Base-by-base conservation (phyloP, 2,113 vertebrate species). In the Cololabis saira region DNA sequence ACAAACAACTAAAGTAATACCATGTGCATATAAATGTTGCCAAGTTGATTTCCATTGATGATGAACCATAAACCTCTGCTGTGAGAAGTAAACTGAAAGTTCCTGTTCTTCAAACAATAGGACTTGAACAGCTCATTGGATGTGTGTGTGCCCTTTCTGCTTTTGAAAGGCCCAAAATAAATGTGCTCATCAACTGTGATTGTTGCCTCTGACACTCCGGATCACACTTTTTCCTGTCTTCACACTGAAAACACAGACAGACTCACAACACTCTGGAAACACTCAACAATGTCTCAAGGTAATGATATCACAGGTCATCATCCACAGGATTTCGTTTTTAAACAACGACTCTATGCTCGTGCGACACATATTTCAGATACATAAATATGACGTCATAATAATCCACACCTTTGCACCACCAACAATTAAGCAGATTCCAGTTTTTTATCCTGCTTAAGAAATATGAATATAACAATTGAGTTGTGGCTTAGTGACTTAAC, bases 111-210 rank as follows among this genome's bases (percentile, higher is more conserved):
- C 1, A 37, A 9, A 11, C 33, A 37, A 37, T 11, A 37, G 33
- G 33, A 37, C 33, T 37, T 7, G 33, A 37, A 37, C 3, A 37
- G 33, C 10, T 37, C 33, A 37, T 37, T 11, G 33, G 24, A 27
- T 27, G 24, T 22, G 11, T 3, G 43, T 60, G n/a, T 42, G 55
- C 22, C 37, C n/a, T n/a, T 15, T 62, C 52, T 57, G 33, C 0
- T 21, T 8, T 27, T 49, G 27, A 49, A 1, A 8, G 40, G 21
- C 76, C 44, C 16, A 57, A 63, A 74, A 67, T 67, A 74, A 67
- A 74, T 0, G 37, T 54, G 69, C 81, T 81, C 43, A 76, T 73
- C 45, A 58, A 45, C 61, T 67, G 37, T 10, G 52, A 63, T 73
- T 6, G 1, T 52, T 67, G n/a, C 18, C 21, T 24, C 48, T 54